These are phyloP conservation scores for Pheucticus melanocephalus DNA, from an alignment of 2,113 vertebrate species.

Conservation along the genomic window DNA sequence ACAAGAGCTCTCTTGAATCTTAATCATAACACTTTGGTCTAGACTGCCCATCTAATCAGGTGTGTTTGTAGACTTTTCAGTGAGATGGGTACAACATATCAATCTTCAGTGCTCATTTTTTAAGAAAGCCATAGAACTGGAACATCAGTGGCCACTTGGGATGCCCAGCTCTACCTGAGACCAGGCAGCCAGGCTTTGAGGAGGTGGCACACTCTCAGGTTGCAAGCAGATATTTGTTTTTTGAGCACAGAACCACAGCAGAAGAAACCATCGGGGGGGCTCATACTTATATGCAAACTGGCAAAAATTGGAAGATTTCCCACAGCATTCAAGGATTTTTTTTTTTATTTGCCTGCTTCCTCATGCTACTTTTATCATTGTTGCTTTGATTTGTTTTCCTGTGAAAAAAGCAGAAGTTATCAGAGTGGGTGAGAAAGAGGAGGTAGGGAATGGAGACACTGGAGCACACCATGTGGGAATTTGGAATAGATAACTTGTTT, in stretches of 20 bases:
- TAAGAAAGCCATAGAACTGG: neutral
- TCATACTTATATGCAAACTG: neutral
- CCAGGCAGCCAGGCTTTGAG: neutral
- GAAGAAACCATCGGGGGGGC: neutral
- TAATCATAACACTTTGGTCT: neutral
- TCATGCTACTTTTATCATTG: neutral
- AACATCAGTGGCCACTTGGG: neutral
- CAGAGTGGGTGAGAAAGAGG: neutral
- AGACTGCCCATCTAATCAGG: neutral
- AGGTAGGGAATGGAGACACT: neutral
- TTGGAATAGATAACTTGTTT: neutral
- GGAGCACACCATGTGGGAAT: neutral
- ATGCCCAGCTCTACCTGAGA: neutral
- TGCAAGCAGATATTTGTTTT: neutral
- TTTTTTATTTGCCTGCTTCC: neutral
- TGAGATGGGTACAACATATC: neutral
- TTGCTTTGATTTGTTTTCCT: neutral
- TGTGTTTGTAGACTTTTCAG: neutral
- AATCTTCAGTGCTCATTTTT: neutral
- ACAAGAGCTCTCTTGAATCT: neutral
- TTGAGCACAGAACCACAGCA: neutral
- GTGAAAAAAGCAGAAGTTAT: neutral
- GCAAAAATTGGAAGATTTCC: neutral
- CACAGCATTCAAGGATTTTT: neutral
- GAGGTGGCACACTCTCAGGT: neutral